A percentile compares a stretch with the other conserved stretches of the same genome.
phyloP scores from a whole-genome alignment of 2,113 vertebrate genomes.

The Pelobates fuscus region DNA sequence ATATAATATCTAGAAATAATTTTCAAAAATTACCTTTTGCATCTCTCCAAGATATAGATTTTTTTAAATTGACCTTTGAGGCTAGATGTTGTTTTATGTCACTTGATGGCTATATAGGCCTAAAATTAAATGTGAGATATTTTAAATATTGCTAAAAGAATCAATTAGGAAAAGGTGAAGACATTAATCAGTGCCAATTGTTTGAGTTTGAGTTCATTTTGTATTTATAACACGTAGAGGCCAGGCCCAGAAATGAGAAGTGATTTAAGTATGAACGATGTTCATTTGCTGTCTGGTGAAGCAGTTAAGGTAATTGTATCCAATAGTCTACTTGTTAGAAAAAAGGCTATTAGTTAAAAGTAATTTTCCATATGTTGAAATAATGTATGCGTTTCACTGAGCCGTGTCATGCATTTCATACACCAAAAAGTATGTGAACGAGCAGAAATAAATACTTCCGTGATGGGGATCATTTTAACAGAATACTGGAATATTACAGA shows the following conservation, averaged over 20 bases:
- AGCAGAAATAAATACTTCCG: not conserved
- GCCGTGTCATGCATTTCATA: conserved; percentile 30
- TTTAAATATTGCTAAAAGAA: not conserved
- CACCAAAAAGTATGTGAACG: conserved; percentile 27
- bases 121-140: not conserved
- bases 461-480: not conserved
- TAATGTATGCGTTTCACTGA: conserved; percentile 7
- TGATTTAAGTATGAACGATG: conserved; percentile 21
- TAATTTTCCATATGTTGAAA: conserved; percentile 39
- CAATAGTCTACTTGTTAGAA: conserved; percentile 23
- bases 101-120: too few relatives aligned
- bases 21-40: too few relatives aligned
- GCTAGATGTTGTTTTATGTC: too few relatives aligned
- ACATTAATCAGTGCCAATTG: not conserved
- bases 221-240: not conserved
- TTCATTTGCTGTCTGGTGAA: conserved; percentile 38
- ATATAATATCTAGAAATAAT: too few relatives aligned
- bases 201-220: too few relatives aligned
- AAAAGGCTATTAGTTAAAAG: conserved; percentile 33
- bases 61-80: too few relatives aligned
- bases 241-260: not conserved
- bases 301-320: conserved; percentile 38
- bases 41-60: too few relatives aligned
- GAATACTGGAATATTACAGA: conserved; percentile 1
- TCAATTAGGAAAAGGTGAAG: not conserved